Evolutionary conservation across 2,888 invertebrate genomes (phyloP), one percentile per base, ranked within the genome.

Genomic region (Andrena fulva): DNA sequence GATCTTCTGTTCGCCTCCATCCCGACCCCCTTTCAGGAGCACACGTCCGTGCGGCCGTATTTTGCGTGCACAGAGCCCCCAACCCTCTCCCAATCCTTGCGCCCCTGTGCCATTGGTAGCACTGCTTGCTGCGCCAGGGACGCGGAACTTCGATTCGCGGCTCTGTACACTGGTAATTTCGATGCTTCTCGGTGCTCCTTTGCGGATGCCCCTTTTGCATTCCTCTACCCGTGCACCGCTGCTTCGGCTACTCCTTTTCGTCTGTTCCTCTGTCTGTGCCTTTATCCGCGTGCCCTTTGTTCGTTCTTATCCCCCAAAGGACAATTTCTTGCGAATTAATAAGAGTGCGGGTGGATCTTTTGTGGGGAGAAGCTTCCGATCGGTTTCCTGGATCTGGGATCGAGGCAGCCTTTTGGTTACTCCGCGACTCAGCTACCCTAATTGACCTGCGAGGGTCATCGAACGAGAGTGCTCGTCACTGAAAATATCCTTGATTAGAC

Each of bases 1-100:
- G 86, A 90, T 91, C 88, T 90, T 88, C 89, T 82, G 78, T 77
- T 84, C 85, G 75, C 79, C 72, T 71, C 72, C 71, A 66, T 73
- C 59, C 59, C 83, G 68, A 83, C 56, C 74, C 84, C 69, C 77
- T 75, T 78, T 80, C 74, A 67, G 64, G 70, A 60, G 78, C 70
- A 74, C 78, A 71, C 76, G 76, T 70, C 73, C 78, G 74, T 85
- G 70, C 64, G 56, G 56, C 16, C 76, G 70, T 69, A 74, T 73
- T 67, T 63, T 64, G 74, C 74, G 68, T 79, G 54, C 70, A 71
- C n/a, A 20, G 20, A 10, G 27, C 27, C 54, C 54, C 54, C 54
- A 54, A 24, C 54, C 56, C 20, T 8, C 56, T 1, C 8, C 10
- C 27, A 27, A 56, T 27, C 27, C 56, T 27, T 24, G 8, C 10